Percentiles rank a stretch among this genome's conserved stretches.
Evolutionary conservation across 2,113 vertebrate genomes (phyloP).

Genomic region (Leuciscus idus): DNA sequence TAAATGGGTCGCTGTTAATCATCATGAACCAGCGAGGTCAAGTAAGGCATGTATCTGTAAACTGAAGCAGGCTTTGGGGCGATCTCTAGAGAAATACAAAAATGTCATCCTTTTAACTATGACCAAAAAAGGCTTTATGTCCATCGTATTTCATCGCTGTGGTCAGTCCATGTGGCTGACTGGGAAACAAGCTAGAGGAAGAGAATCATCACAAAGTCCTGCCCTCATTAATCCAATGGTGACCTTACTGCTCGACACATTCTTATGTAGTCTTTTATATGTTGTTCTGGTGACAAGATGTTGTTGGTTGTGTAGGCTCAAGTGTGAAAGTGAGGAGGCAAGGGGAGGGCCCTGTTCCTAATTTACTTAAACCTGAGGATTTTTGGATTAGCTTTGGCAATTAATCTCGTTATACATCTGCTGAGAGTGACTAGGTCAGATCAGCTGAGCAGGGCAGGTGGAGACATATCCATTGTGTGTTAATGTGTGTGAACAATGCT

Average conservation of each 20-base stretch:
- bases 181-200: neutral
- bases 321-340: conserved; percentile 50
- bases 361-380: conserved; percentile 74
- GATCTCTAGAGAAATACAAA: neutral
- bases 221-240: neutral
- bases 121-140: neutral
- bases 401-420: conserved; percentile 72
- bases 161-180: neutral
- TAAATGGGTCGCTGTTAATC: neutral
- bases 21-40: neutral
- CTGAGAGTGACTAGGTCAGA: conserved; percentile 39
- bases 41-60: neutral
- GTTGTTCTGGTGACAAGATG: neutral
- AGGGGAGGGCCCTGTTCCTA: conserved; percentile 61
- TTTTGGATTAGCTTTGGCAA: conserved; percentile 74
- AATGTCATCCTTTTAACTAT: neutral
- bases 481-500: conserved; percentile 9
- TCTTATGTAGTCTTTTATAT: neutral
- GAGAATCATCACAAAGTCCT: neutral
- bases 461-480: conserved; percentile 33
- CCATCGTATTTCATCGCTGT: neutral
- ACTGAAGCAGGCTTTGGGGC: neutral
- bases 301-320: neutral
- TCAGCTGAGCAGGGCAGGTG: neutral
- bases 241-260: neutral